Evolutionary conservation across 2,113 vertebrate genomes (phyloP).

Genomic region (Trematomus loennbergii): DNA sequence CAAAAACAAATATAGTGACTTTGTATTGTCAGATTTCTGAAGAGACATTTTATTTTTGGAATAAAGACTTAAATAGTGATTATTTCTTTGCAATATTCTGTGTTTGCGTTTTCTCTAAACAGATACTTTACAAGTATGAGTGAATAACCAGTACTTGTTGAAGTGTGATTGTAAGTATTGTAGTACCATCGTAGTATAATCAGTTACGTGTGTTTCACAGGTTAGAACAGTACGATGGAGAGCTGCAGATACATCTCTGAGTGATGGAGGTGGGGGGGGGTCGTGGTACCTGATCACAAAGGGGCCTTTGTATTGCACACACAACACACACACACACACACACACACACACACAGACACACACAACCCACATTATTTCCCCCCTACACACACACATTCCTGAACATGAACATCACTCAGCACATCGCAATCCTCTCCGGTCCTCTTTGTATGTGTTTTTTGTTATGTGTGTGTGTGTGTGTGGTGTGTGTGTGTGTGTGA

Average conservation of each 20-base stretch:
- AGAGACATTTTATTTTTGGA: no score
- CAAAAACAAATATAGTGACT: no score
- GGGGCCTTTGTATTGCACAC: constrained; percentile 36
- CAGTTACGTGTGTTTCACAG: constrained; percentile 11
- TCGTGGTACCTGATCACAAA: constrained; percentile 29
- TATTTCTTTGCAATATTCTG: no score
- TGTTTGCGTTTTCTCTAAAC: no score
- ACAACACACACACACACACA: background rate
- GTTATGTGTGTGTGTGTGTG: constrained; percentile 19
- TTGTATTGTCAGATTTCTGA: no score
- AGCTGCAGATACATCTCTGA: constrained; percentile 1
- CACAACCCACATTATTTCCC: constrained; percentile 32
- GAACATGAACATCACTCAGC: constrained; percentile 69
- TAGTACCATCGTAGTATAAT: background rate
- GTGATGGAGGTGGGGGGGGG: background rate
- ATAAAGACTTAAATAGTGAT: no score
- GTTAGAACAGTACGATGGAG: constrained; percentile 37
- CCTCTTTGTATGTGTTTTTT: no score
- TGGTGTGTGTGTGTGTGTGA: background rate
- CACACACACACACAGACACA: constrained; percentile 3
- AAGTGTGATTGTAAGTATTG: background rate
- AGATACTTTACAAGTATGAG: no score
- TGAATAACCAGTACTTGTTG: background rate
- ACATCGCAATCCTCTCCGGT: constrained; percentile 41
- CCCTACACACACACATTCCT: constrained; percentile 72